Base-by-base conservation (phyloP, 2,888 invertebrate species). In the Euphydryas editha region DNA sequence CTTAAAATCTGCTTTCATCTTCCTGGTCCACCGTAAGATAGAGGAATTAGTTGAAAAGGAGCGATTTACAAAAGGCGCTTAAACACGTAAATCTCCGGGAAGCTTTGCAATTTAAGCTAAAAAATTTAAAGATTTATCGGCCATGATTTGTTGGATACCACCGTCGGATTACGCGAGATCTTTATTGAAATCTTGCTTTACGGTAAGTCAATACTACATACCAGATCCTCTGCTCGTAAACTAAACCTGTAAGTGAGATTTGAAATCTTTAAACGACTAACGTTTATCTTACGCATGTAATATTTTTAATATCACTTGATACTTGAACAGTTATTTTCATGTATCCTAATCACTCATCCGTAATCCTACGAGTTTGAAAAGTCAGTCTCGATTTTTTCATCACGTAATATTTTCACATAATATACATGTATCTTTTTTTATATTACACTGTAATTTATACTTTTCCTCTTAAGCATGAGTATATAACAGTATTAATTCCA, bases 81-180 rank as follows among this genome's bases (percentile, higher is more conserved):
- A 75, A 76, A 81, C 77, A 77, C 80, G 70, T 76, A 75, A 78
- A 82, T 84, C 82, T 84, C 75, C 80, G 81, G 78, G 81, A 84
- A 84, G 86, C 85, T 88, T 87, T 81, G 86, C 82, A 83, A 80
- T 84, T 82, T 81, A 74, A 77, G 79, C 77, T 76, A 78, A 80
- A 79, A n/a, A 74, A 77, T 73, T 71, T 63, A 73, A 69, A 68
- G 65, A 72, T 68, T 72, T 74, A 73, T 75, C 67, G 67, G 60
- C 70, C 72, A 69, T 72, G 67, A 70, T 74, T 75, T 74, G 71
- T 72, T 65, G 67, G 71, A 73, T 75, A 66, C 70, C 65, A 65
- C 62, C 65, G 61, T 70, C 69, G 69, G 67, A 65, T 59, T 69
- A 58, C 56, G 44, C 64, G 37, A 37, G 65, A 67, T 59, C 56